Conservation (phyloP, 2,888 invertebrate genomes). For the Mechanitis mazaeus region DNA sequence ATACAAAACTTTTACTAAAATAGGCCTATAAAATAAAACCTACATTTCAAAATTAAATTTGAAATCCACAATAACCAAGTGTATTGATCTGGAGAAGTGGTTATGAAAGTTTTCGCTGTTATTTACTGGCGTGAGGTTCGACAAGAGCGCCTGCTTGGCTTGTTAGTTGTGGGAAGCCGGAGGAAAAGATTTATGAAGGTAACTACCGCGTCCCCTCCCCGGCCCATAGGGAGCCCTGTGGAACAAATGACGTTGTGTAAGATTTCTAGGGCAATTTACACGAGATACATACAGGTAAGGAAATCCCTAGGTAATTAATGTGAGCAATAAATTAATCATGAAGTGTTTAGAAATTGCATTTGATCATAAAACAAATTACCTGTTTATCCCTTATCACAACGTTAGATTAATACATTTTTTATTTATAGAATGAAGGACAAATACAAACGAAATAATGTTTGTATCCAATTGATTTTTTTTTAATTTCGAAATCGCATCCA, state of each 20-base stretch:
- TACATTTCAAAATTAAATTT: neutral
- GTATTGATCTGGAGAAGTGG: slow-evolving; percentile 59
- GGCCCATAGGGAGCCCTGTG: slow-evolving; percentile 64
- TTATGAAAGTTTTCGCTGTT: slow-evolving; percentile 64
- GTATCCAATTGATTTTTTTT: too few species aligned
- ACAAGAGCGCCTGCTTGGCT: slow-evolving; percentile 46
- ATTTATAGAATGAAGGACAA: too few species aligned
- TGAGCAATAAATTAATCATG: slow-evolving; percentile 23
- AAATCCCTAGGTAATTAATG: slow-evolving; percentile 26
- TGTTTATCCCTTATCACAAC: neutral
- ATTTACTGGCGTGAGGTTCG: slow-evolving; percentile 50
- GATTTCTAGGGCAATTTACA: slow-evolving; percentile 73
- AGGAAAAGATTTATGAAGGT: slow-evolving; percentile 74
- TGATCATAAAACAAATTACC: neutral
- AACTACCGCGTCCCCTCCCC: slow-evolving; percentile 55
- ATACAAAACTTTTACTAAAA: too few species aligned
- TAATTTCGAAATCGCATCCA: too few species aligned
- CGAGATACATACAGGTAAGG: slow-evolving; percentile 43
- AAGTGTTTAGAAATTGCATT: slow-evolving; percentile 3
- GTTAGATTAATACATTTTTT: neutral
- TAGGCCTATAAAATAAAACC: too few species aligned
- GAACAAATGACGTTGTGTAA: slow-evolving; percentile 72
- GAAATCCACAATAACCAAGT: slow-evolving; percentile 7
- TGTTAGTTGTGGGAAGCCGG: slow-evolving; percentile 68
- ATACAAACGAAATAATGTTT: too few species aligned